Base-by-base conservation (phyloP, 2,797 vertebrate genomes). In the Neomorphus geoffroyi region DNA sequence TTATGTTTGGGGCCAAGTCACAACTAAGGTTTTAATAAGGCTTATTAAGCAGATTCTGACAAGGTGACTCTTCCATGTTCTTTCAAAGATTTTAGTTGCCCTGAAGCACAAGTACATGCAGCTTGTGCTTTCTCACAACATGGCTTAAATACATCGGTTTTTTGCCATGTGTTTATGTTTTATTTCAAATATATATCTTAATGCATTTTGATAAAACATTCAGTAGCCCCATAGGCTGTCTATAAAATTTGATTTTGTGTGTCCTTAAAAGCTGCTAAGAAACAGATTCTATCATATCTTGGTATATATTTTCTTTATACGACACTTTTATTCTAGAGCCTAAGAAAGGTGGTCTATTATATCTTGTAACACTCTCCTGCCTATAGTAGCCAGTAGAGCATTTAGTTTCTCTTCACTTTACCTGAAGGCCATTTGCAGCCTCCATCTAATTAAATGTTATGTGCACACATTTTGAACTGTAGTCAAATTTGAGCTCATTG, bases 141-240 rank as follows among this genome's bases (percentile, higher is more conserved):
- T 22, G 2, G 24, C 6, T 50, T 62, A 41, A 70, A 4, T 1
- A 11, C 32, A 18, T 2, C 0, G 15, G 4, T 27, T 39, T 26
- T 61, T 33, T 18, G 1, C 11, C 12, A 23, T 43, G 1, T 41
- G 2, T 14, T 51, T 2, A 0, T 32, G 21, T 62, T 74, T 60
- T 14, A 43, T 70, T 80, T 60, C 4, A 57, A 60, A 46, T 43
- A 50, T 22, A 11, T 50, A 32, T 56, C n/a, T n/a, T 17, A 19
- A 70, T 22, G 0, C 39, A 21, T 39, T 86, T 3, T 7, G 67
- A n/a, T n/a, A 46, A 70, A 86, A 51, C 16, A 71, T 37, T 43
- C 32, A 77, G 4, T 41, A 50, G 7, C 6, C 11, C 8, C 28
- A 65, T 57, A 45, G 6, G 8, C 19, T 27, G 2, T 18, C 15